Base-by-base conservation (phyloP, 2,797 vertebrate species). In the Melanotaenia nigrans region DNA sequence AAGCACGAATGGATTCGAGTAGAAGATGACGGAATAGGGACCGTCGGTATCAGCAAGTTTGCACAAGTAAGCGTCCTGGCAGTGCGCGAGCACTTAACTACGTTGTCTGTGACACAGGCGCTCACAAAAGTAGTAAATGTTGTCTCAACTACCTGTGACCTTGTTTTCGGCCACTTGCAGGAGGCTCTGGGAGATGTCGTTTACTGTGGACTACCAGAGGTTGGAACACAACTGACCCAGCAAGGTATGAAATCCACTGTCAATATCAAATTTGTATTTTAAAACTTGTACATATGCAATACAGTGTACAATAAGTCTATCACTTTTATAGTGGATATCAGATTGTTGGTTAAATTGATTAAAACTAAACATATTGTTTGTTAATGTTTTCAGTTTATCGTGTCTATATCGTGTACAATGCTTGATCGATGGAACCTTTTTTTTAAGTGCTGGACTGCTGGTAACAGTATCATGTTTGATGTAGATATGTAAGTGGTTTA, bases 121-220 rank as follows among this genome's bases (percentile, higher is more conserved):
- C 14, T 16, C 20, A 20, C 20, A 10, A 9, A 30, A 4, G 11
- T 30, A 14, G 47, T 3, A 10, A 35, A 35, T 32, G 30, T 32
- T 32, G 30, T 32, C 0, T 1, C 7, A 20, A 1, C 60, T 2
- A 22, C 5, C 14, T 64, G 60, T 85, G 59, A 68, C 65, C 38
- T 64, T 79, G 18, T 5, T 75, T 65, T 79, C 40, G 68, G 14
- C 0, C 1, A 0, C 55, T 61, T 71, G 71, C 88, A 99, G 98
- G 97, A 98, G 89, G 95, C 97, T 49, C 89, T 99, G 90, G 98
- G 98, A 80, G 98, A 99, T 28, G 96, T 99, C 79, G 98, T 99
- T 86, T 99, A 98, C 86, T 99, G 98, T 94, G 96, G 97, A 82
- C 95, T 99, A 59, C 97, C 98, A 86, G 97, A 99, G 90, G 89